These are phyloP conservation scores for Trisateles emortualis DNA, from an alignment of 2,888 invertebrate genomes.

Conservation along the genomic window DNA sequence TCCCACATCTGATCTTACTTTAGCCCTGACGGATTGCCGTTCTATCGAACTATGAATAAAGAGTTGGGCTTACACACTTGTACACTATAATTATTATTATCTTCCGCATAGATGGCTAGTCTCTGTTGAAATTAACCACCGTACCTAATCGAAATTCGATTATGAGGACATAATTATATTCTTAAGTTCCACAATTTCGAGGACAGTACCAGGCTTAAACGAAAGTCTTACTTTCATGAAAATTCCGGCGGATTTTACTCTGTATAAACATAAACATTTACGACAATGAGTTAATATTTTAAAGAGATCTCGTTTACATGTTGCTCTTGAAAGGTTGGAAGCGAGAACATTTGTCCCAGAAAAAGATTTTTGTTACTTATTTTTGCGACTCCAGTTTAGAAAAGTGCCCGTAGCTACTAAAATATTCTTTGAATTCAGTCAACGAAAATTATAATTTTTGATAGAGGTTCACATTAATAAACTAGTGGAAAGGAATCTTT, in stretches of 20 bases:
- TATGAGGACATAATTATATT: too few relatives aligned
- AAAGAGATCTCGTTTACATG: conserved; percentile 8
- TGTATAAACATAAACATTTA: conserved; percentile 16
- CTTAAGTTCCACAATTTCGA: too few relatives aligned
- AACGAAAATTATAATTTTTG: conserved; percentile 40
- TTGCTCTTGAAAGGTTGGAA: conserved; percentile 9
- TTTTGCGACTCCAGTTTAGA: conserved; percentile 17
- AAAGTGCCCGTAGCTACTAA: conserved; percentile 30
- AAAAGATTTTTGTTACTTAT: conserved; percentile 7
- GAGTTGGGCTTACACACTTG: too few relatives aligned
- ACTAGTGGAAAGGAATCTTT: conserved; percentile 14
- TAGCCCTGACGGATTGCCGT: too few relatives aligned
- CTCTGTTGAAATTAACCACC: too few relatives aligned
- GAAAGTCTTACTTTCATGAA: conserved; percentile 6
- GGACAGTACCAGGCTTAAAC: too few relatives aligned
- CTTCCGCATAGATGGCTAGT: too few relatives aligned
- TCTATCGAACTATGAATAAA: too few relatives aligned
- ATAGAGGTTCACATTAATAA: conserved; percentile 44
- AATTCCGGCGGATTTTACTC: neutral
- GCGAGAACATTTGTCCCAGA: conserved; percentile 5
- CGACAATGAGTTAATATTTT: conserved; percentile 17
- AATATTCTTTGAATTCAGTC: conserved; percentile 42
- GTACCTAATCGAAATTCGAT: too few relatives aligned
- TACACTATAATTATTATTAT: too few relatives aligned
- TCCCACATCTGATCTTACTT: too few relatives aligned